Evolutionary conservation across 2,888 invertebrate species (phyloP), one percentile per base, ranked within the genome.

Genomic region (Anthrax anthrax): DNA sequence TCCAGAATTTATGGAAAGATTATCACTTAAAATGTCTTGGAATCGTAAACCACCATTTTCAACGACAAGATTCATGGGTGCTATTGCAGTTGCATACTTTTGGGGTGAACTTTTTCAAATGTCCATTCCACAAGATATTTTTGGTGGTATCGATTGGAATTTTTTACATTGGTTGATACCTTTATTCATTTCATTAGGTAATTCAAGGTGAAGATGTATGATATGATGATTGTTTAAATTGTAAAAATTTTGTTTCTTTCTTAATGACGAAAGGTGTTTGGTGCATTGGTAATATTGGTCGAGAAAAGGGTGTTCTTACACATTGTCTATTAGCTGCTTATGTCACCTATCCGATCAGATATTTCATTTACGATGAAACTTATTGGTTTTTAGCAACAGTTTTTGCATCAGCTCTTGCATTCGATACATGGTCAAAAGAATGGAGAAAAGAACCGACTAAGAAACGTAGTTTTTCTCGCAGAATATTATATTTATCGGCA

Each of bases 281-380:
- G 82, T 73, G 81, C 0, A 87, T 92, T 10, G 92, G 92, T 23
- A 95, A 94, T 60, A 82, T 94, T 51, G 94, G 94, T 0, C 75
- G 82, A 2, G 84, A 92, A 60, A 71, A 75, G 56, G 91, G 91
- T 2, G 67, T 73, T 0, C 70, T 88, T 32, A 79, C 78, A 71
- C 74, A 78, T 61, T 76, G 87, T 0, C 60, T 90, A 1, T 44
- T 78, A 0, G 80, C 78, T 0, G 80, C 92, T 0, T 81, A 82
- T 55, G 53, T 72, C 0, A 64, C 74, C 0, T 79, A 85, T 58
- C 79, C 82, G 0, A 60, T 81, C 1, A 76, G 86, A 16, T 81
- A 81, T 65, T 78, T 81, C 55, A 72, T 84, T 43, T 81, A 78
- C 47, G 86, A 87, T 52, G 83, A 85, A 55, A 78, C 77, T 1